Percentiles rank a stretch among this genome's conserved stretches.
These are phyloP conservation scores for Nebria salina DNA, from an alignment of 2,888 invertebrate species.

Conservation along the genomic window DNA sequence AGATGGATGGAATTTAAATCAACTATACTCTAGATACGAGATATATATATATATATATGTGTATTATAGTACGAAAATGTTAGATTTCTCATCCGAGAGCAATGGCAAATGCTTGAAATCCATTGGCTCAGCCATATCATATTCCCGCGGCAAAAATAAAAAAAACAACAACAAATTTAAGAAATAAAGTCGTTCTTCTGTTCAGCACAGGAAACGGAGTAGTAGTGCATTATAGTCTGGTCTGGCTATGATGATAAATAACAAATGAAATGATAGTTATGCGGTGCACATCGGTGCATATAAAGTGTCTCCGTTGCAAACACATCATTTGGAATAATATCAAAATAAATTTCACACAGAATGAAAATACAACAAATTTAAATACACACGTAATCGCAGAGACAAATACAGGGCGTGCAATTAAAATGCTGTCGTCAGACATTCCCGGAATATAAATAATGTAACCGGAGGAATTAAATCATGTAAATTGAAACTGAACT, in stretches of 20 bases:
- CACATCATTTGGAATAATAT: constrained; percentile 10
- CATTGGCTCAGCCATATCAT: not conserved
- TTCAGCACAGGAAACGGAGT: not conserved
- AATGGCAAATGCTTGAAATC: not conserved
- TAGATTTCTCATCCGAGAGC: too few species aligned
- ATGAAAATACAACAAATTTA: constrained; percentile 12
- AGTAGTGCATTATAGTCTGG: not conserved
- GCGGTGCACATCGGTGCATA: not conserved
- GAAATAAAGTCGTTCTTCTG: not conserved
- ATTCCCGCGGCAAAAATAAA: not conserved
- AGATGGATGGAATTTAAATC: not conserved
- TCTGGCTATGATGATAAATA: not conserved
- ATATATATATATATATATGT: too few species aligned
- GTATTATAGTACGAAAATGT: too few species aligned
- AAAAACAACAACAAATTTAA: not conserved
- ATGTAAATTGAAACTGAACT: constrained; percentile 40
- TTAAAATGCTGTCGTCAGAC: constrained; percentile 19
- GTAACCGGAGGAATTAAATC: constrained; percentile 34
- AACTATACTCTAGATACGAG: not conserved
- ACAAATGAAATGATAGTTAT: not conserved
- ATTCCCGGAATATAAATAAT: constrained; percentile 15
- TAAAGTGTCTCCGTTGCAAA: constrained; percentile 1
- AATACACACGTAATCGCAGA: not conserved
- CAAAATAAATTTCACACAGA: constrained; percentile 9
- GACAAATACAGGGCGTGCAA: not conserved